Base-by-base conservation (phyloP, 2,113 vertebrate species). In the Heliornis fulica region DNA sequence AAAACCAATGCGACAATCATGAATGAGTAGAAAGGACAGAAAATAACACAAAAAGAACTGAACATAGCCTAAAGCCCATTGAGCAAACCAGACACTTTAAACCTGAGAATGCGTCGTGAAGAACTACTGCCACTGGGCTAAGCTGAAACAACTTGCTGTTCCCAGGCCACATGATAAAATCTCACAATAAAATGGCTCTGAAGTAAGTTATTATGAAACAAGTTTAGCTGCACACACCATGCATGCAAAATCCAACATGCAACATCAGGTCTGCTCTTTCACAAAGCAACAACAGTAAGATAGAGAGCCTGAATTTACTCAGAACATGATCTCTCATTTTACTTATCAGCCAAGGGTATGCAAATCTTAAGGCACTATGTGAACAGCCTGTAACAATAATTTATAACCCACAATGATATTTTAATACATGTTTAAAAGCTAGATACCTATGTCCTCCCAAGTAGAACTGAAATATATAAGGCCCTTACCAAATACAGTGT, bases 1-100 rank as follows among this genome's bases (percentile, higher is more conserved):
- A 92, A 81, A 94, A 96, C 59, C 22, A 60, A 83, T 70, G 51
- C 60, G 64, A 34, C 64, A 78, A 89, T 66, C 69, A 77, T 40
- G 54, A 72, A 89, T 66, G 70, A 91, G 63, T 70, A 91, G 84
- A 94, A 87, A 54, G 46, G 56, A 83, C 16, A 70, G 43, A n/a
- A 89, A 94, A 72, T 59, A 93, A 92, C 63, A 85, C 66, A 94
- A 81, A 65, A 93, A 68, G 56, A 91, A 89, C 8, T 65, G 53
- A 93, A 68, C 66, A 21, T 59, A 88, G 64, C 51, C 82, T 74
- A 72, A 85, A 93, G 63, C 56, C 61, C 46, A 75, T 40, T 88
- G 90, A 81, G 31, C 46, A 92, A 90, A 66, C 31, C 6, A 3
- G 8, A 22, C 85, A 85, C 53, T 85, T 95, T 80, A 2, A 57